A percentile compares a stretch with the other conserved stretches of the same genome.
Evolutionary conservation across 2,888 invertebrate species (phyloP).

Genomic region (Blastobasis lacticolella): DNA sequence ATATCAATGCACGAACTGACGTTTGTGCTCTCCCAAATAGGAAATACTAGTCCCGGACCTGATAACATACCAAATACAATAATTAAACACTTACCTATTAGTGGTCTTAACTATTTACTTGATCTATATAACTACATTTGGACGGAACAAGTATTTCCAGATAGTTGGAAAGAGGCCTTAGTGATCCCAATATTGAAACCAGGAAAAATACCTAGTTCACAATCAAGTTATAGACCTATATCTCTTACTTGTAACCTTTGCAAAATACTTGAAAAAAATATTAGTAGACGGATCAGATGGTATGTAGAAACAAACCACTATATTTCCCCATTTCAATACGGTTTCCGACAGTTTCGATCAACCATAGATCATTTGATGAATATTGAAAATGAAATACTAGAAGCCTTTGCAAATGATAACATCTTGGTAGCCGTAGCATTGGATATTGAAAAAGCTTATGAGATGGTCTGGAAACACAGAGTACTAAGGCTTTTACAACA

Average conservation of each 20-base stretch:
- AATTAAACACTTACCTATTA: slow-evolving; percentile 11
- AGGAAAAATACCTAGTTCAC: slow-evolving; percentile 6
- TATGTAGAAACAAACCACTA: slow-evolving; percentile 3
- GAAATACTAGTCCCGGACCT: slow-evolving; percentile 10
- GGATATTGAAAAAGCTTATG: slow-evolving; percentile 14
- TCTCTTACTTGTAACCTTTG: slow-evolving; percentile 14
- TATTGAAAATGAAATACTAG: slow-evolving; percentile 9
- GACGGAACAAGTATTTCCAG: slow-evolving; percentile 12
- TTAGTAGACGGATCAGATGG: slow-evolving; percentile 13
- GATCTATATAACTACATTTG: slow-evolving; percentile 6
- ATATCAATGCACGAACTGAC: slow-evolving; percentile 7
- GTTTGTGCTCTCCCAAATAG: slow-evolving; percentile 2
- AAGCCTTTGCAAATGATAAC: slow-evolving; percentile 10
- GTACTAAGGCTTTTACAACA: slow-evolving; percentile 5
- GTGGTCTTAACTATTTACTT: slow-evolving; percentile 6
- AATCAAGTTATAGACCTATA: slow-evolving; percentile 11
- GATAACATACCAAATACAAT: slow-evolving; percentile 12
- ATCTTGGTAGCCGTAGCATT: slow-evolving; percentile 7
- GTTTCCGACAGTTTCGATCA: slow-evolving; percentile 11
- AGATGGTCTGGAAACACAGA: slow-evolving; percentile 16
- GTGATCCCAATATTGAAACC: slow-evolving; percentile 15
- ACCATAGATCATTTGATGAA: slow-evolving; percentile 11
- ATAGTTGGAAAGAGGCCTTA: slow-evolving; percentile 12
- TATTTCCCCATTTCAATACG: slow-evolving; percentile 9
- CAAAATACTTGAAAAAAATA: slow-evolving; percentile 14